Evolutionary conservation across 2,113 vertebrate genomes (phyloP), one percentile per base, ranked within the genome.

Genomic region (Sinocyclocheilus anophthalmus): DNA sequence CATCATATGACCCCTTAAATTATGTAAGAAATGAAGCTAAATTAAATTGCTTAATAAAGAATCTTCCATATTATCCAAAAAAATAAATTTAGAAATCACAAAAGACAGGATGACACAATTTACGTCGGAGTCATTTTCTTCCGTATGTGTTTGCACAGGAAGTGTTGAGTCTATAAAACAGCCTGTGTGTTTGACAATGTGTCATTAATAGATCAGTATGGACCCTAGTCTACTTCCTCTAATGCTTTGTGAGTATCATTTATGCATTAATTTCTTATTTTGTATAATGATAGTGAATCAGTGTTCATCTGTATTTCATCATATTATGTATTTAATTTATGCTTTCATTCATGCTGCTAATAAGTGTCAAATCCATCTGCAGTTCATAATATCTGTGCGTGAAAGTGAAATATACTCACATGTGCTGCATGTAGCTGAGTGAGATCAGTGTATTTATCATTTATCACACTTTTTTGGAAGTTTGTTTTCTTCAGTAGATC

Each of bases 241-340:
- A 14, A 33, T 37, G 11, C 3, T 85, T 42, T 69, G 84, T 85
- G 61, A 85, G 84, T 85, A 85, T 48, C 2, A 10, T 65, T 11
- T 48, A 12, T 50, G 6, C 48, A 0, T 55, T 8, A 1, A 12
- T 12, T 50, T 6, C 1, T 26, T 42, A n/a, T 69, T 48, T 20
- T 42, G 18, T 26, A 12, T 12, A 26, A 69, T 22, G 16, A 8
- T 16, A 48, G 59, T 45, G n/a, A 39, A 12, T 50, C 2, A 22
- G 42, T 53, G n/a, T 10, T 48, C 1, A 5, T 22, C 1, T 39
- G 42, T 45, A 45, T 45, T 72, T 72, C 18, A 39, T 39, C 4
- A 39, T 9, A 3, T 37, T 20, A 69, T 69, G 8, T 20, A 70
- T 20, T 70, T 4, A 37, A 70, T 70, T 18, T 72, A 10, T 39